Evolutionary conservation across 2,113 vertebrate genomes (phyloP).

Genomic region (Lycocorax pyrrhopterus): DNA sequence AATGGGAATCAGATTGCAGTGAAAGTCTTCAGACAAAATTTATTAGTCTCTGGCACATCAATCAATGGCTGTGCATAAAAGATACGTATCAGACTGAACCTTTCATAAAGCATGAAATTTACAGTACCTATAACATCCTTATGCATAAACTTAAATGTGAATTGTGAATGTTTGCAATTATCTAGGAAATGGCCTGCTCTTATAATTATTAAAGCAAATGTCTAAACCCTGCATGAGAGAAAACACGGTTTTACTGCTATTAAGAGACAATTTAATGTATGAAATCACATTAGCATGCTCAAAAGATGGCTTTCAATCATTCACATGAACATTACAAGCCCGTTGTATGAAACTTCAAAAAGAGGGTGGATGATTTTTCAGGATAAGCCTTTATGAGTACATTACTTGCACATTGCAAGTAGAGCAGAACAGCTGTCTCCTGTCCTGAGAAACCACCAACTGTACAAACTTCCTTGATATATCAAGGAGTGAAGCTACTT

Average conservation of each 20-base stretch:
- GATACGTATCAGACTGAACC: neutral
- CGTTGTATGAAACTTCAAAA: neutral
- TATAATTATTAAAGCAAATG: constrained; percentile 54
- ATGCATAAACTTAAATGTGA: constrained; percentile 44
- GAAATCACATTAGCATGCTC: constrained; percentile 22
- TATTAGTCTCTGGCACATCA: constrained; percentile 39
- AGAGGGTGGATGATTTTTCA: neutral
- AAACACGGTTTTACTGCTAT: constrained; percentile 42
- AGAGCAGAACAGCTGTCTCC: neutral
- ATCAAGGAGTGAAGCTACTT: neutral
- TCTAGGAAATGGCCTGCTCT: constrained; percentile 35
- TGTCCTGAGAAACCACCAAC: neutral
- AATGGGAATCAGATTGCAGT: constrained; percentile 11
- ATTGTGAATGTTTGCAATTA: constrained; percentile 53
- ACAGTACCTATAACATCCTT: neutral
- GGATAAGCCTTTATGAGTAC: neutral
- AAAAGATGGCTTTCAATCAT: constrained; percentile 37
- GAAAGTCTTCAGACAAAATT: constrained; percentile 42
- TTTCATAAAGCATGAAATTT: constrained; percentile 37
- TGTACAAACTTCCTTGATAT: neutral
- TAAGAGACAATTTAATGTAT: constrained; percentile 43
- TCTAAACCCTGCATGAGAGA: constrained; percentile 12
- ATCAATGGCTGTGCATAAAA: constrained; percentile 29
- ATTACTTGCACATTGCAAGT: neutral
- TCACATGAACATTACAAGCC: neutral